Evolutionary conservation across 2,113 vertebrate genomes (phyloP), one percentile per base, ranked within the genome.

Genomic region (Mastomys coucha): DNA sequence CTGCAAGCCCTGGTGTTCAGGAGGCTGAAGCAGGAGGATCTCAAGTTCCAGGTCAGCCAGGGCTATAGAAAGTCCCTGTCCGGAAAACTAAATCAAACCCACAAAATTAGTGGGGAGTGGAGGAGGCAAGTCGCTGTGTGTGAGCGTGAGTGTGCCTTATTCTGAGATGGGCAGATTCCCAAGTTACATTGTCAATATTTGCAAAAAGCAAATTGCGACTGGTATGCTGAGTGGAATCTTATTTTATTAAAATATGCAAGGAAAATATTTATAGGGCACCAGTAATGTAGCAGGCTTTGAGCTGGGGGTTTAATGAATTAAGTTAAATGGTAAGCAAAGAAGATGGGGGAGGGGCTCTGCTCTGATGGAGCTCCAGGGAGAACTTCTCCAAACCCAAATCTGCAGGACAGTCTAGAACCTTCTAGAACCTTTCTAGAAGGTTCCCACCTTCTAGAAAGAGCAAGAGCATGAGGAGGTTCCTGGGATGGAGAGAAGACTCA

Each of bases 241-340:
- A 17, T 96, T 96, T 95, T 86, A 97, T 92, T 94, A 86, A 93
- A 92, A 89, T 86, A 86, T 26, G 72, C 45, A 91, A 81, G 89
- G 80, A 89, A 33, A 82, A 17, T 81, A 49, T 77, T 51, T 70
- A 13, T 16, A 56, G 91, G 94, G 51, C 12, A 26, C 65, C 45
- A 72, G 81, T 31, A 26, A 24, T 0, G 10, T 28, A 85, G 76
- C 75, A 90, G 90, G n/a, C 77, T 94, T 75, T 26, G 80, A 65
- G 80, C 70, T 5, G 88, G 69, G 53, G 16, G 13, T 42, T 42
- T 63, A 82, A 49, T 82, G 49, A 51, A 31, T 78, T 78, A 42
- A 51, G 73, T 31, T 0, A 5, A 26, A 20, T 1, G 36, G 36
- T 12, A 17, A 2, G 12, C 26, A 51, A 63, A 11, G 45, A 72